Conservation (phyloP, 2,113 vertebrate genomes). For the Cygnus atratus region DNA sequence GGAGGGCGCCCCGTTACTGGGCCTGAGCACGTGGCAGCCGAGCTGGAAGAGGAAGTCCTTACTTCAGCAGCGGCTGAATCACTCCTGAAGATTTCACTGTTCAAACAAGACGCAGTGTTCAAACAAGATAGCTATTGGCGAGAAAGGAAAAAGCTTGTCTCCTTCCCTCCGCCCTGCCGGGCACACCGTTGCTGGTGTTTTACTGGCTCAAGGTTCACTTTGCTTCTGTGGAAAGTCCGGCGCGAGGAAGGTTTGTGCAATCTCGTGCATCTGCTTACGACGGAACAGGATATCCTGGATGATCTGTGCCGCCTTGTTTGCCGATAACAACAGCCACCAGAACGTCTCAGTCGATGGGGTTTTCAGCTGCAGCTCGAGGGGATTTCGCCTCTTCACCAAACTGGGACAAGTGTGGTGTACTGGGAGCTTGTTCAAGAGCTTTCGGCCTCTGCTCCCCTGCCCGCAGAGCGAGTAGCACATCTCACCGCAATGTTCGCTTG, state of each 20-base stretch:
- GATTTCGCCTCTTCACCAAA: neutral
- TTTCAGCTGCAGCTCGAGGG: neutral
- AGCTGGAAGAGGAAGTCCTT: neutral
- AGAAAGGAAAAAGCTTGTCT: neutral
- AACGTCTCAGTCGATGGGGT: neutral
- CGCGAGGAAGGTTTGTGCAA: conserved; percentile 57
- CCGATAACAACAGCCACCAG: too few relatives aligned
- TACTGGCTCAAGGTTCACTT: conserved; percentile 38
- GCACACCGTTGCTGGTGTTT: neutral
- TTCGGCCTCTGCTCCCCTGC: neutral
- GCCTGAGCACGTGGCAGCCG: neutral
- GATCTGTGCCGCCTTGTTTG: neutral
- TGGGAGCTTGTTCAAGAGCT: neutral
- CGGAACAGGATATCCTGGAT: conserved; percentile 72
- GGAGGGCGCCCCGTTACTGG: neutral
- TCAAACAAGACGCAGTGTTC: neutral
- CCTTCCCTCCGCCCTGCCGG: neutral
- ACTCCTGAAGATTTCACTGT: neutral
- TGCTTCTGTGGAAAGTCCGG: conserved; percentile 11
- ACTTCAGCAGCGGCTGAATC: neutral
- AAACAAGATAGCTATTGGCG: neutral
- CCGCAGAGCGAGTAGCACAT: accelerated
- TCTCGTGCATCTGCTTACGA: conserved; percentile 18
- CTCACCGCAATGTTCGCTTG: neutral
- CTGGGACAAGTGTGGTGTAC: neutral